Conservation (phyloP, 37 sponge, comb jelly and placozoan species). For the Crambe crambe region DNA sequence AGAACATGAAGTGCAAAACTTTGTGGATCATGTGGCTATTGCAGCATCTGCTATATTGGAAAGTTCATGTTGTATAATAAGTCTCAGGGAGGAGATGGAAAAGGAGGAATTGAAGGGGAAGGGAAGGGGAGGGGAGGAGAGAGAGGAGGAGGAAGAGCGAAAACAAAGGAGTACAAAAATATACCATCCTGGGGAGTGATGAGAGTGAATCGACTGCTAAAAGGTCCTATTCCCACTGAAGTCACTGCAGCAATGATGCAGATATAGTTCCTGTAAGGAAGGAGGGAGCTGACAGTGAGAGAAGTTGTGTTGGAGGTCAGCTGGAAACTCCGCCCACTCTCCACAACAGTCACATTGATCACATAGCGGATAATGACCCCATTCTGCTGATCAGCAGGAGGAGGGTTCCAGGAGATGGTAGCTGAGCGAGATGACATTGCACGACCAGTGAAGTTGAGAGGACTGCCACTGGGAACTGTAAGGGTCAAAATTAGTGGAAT, state of each 20-base stretch:
- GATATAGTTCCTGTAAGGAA: slow-evolving; percentile 41
- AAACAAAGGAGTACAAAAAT: too few relatives aligned
- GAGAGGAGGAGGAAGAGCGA: too few relatives aligned
- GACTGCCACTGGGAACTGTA: not conserved
- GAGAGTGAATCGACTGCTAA: not conserved
- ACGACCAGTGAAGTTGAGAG: not conserved
- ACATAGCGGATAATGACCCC: not conserved
- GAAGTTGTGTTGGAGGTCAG: not conserved
- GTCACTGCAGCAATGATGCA: slow-evolving; percentile 39
- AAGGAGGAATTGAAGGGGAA: too few relatives aligned
- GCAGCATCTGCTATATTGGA: too few relatives aligned
- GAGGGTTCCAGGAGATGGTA: not conserved
- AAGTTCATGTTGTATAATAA: too few relatives aligned
- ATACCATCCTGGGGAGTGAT: slow-evolving; percentile 38
- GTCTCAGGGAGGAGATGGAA: too few relatives aligned
- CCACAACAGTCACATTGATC: not conserved
- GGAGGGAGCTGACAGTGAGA: not conserved
- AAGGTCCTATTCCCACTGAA: slow-evolving; percentile 32
- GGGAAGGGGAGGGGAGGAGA: too few relatives aligned
- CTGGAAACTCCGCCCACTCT: not conserved
- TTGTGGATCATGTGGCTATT: too few relatives aligned
- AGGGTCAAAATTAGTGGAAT: not conserved
- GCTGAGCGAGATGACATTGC: not conserved
- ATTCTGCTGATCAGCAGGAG: not conserved
- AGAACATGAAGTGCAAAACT: too few relatives aligned